A percentile compares a stretch with the other conserved stretches of the same genome.
These are phyloP conservation scores for Notospermus geniculatus DNA, from an alignment of 1,140 invertebrate species.

Conservation along the genomic window DNA sequence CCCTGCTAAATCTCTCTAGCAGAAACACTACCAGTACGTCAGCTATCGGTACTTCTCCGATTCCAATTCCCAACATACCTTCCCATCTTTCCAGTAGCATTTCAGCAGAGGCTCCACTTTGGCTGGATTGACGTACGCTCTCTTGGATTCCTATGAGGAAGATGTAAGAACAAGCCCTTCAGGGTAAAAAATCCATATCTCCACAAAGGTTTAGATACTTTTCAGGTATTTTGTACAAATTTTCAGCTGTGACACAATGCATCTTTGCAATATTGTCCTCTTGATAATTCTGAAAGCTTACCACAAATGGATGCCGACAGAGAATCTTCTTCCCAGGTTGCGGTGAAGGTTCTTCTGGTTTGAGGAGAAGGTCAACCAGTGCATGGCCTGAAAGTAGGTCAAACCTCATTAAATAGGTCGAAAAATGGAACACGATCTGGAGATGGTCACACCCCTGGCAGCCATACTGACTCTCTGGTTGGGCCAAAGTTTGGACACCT, in stretches of 20 bases:
- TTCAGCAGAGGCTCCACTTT: constrained; percentile 77
- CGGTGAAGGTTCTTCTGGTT: constrained; percentile 76
- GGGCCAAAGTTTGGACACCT: too few species aligned
- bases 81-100: constrained; percentile 85
- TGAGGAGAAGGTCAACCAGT: constrained; percentile 86
- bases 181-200: not conserved
- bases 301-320: constrained; percentile 93
- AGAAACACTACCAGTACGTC: too few species aligned
- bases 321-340: constrained; percentile 77
- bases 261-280: not conserved
- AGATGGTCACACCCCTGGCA: too few species aligned
- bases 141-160: constrained; percentile 72
- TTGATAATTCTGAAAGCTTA: constrained; percentile 21
- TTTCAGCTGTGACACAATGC: not conserved
- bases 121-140: constrained; percentile 88
- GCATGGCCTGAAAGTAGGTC: constrained; percentile 66
- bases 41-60: too few species aligned
- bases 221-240: not conserved
- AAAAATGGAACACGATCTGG: too few species aligned
- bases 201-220: not conserved
- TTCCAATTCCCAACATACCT: too few species aligned
- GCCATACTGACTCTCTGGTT: too few species aligned
- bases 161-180: constrained; percentile 1
- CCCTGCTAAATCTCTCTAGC: not conserved
- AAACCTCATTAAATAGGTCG: too few species aligned